Conservation (phyloP, 2,888 invertebrate genomes). For the Agriopis aurantiaria region DNA sequence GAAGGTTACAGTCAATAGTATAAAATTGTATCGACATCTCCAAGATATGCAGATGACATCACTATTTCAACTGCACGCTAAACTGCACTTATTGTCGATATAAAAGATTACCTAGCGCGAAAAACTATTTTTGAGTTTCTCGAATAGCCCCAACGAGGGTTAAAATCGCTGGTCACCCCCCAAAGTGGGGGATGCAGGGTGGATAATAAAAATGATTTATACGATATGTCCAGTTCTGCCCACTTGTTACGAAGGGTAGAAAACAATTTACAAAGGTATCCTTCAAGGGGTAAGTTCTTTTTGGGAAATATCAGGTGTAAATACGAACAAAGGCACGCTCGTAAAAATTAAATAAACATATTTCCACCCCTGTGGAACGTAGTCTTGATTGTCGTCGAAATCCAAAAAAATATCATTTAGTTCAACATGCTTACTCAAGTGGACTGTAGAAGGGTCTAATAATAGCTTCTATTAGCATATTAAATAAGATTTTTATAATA, state of each 20-base stretch:
- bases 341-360: constrained; percentile 8
- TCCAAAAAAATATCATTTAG: not conserved
- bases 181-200: constrained; percentile 54
- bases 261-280: constrained; percentile 77
- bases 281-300: constrained; percentile 58
- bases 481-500: constrained; percentile 9
- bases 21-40: constrained; percentile 6
- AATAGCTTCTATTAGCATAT: constrained; percentile 15
- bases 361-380: not conserved
- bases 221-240: constrained; percentile 73
- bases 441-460: constrained; percentile 43
- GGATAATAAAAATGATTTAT: constrained; percentile 85
- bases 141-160: constrained; percentile 59
- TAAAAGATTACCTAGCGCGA: constrained; percentile 61
- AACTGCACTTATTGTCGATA: constrained; percentile 73
- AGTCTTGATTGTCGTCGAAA: not conserved
- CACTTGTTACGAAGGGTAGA: constrained; percentile 76
- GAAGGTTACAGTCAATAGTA: no score
- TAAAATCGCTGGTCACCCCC: constrained; percentile 71
- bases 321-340: constrained; percentile 7
- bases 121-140: constrained; percentile 75
- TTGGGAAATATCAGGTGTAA: constrained; percentile 32
- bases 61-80: constrained; percentile 62
- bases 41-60: constrained; percentile 38
- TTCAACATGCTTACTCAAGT: constrained; percentile 3